Evolutionary conservation across 2,888 invertebrate species (phyloP), one percentile per base, ranked within the genome.

Genomic region (Himalopsyche japonica): DNA sequence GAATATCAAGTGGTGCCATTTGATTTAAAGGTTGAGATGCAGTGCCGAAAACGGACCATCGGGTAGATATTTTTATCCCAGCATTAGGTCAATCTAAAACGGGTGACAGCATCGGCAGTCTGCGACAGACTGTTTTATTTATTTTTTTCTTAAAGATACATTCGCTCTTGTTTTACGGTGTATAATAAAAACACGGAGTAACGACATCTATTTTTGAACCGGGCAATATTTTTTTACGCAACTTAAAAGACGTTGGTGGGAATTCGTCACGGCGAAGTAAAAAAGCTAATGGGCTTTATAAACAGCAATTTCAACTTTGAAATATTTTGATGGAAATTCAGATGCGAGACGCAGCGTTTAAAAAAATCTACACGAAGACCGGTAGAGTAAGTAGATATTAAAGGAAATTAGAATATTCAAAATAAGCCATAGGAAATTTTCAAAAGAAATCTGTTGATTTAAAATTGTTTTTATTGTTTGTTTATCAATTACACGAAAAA

Each of bases 71-170:
- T 84, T 84, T 37, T 37, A 82, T 86, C 79, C 80, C 79, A 81
- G 64, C 86, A 84, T 86, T 84, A 85, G 86, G 86, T 83, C 86
- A 86, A 85, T 86, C 86, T 86, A 85, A 85, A 85, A 81, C 82
- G 81, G 85, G 82, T 82, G 85, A 82, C 86, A 85, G 83, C 83
- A 32, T 82, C 84, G 78, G 70, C 57, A 79, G 83, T 79, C 84
- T 76, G 57, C 37, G 85, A 83, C 83, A 84, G 84, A 82, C 81
- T 86, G 80, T 81, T 70, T 84, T 81, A 47, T 32, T 48, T 80
- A 30, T 70, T 64, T 80, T n/a, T 48, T 34, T 80, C 80, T 30
- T 57, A 48, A 57, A 48, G 49, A 79, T 79, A 81, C 70, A 34
- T 81, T n/a, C 43, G 37, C 77, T 77, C 43, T 77, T 43, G 34